Percentiles rank a stretch among this genome's conserved stretches.
phyloP scores from a whole-genome alignment of 2,888 invertebrate species.

The Drosophila conformis region DNA sequence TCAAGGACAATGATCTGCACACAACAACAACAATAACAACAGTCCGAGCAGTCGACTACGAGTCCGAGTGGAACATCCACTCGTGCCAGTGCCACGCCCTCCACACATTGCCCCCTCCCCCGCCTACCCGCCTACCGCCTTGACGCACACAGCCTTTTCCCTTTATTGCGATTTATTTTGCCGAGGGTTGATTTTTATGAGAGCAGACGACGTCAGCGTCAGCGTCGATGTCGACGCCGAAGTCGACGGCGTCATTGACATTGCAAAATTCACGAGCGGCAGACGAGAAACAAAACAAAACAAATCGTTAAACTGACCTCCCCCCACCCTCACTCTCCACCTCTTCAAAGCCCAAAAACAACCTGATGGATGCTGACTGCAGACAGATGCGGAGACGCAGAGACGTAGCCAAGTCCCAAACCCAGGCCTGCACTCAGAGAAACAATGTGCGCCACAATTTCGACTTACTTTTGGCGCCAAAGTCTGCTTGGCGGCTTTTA shows the following conservation, averaged over 20 bases:
- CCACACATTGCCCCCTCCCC: neutral
- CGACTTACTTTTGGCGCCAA: constrained; percentile 1
- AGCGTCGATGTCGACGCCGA: constrained; percentile 13
- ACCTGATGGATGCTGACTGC: constrained; percentile 65
- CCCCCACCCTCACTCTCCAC: constrained; percentile 1
- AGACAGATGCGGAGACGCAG: constrained; percentile 17
- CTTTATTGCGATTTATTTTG: constrained; percentile 79
- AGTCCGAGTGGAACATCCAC: constrained; percentile 26
- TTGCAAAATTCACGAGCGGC: constrained; percentile 69
- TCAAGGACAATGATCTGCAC: constrained; percentile 83
- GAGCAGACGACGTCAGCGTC: constrained; percentile 48
- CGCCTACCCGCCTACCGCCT: neutral
- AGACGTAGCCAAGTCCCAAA: constrained; percentile 6
- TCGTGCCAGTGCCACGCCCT: constrained; percentile 56
- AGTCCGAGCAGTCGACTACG: constrained; percentile 6
- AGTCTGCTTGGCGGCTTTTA: neutral
- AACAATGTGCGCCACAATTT: neutral
- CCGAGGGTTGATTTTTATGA: constrained; percentile 75
- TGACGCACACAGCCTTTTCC: constrained; percentile 21
- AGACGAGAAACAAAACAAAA: constrained; percentile 53
- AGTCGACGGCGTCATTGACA: constrained; percentile 70
- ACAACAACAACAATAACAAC: constrained; percentile 17
- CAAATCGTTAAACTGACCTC: constrained; percentile 72
- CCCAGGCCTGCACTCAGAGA: constrained; percentile 20
- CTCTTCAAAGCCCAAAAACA: constrained; percentile 25